Percentiles rank a stretch among this genome's conserved stretches.
Evolutionary conservation across 2,888 invertebrate species (phyloP).

Genomic region (Aporophyla nigra): DNA sequence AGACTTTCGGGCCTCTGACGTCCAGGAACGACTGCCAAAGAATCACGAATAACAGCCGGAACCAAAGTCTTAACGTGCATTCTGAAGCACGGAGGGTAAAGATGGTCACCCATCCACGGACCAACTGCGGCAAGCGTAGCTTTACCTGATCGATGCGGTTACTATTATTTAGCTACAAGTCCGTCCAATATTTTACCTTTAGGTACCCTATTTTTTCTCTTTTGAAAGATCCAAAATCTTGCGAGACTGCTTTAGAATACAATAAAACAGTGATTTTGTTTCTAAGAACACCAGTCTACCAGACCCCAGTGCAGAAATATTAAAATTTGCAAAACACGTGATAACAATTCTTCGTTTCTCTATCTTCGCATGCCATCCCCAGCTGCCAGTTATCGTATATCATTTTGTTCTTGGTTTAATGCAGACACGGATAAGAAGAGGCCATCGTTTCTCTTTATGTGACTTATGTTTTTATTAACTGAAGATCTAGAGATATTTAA

Average conservation of each 20-base stretch:
- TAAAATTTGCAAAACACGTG: slow-evolving; percentile 47
- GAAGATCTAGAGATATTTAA: slow-evolving; percentile 47
- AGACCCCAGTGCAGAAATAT: slow-evolving; percentile 28
- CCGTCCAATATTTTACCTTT: no score
- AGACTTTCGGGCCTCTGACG: no score
- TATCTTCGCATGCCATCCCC: slow-evolving; percentile 45
- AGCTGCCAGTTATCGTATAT: slow-evolving; percentile 53
- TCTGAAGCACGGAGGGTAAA: no score
- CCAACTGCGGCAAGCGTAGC: no score
- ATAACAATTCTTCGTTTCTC: slow-evolving; percentile 40
- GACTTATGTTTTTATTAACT: slow-evolving; percentile 59
- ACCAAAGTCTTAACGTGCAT: no score
- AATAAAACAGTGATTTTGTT: slow-evolving; percentile 28
- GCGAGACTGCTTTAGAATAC: neutral
- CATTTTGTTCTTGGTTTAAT: slow-evolving; percentile 56
- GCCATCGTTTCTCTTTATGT: slow-evolving; percentile 50
- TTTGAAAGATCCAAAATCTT: neutral
- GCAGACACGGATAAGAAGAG: slow-evolving; percentile 48
- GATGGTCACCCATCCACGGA: no score
- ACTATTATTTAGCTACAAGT: no score
- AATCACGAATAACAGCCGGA: no score
- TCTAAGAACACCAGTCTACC: slow-evolving; percentile 20
- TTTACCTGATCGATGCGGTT: no score
- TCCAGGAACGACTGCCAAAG: no score
- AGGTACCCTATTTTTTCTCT: neutral